A percentile compares a stretch with the other conserved stretches of the same genome.
Evolutionary conservation across 2,888 invertebrate genomes (phyloP).

Genomic region (Chloroclysta siterata): DNA sequence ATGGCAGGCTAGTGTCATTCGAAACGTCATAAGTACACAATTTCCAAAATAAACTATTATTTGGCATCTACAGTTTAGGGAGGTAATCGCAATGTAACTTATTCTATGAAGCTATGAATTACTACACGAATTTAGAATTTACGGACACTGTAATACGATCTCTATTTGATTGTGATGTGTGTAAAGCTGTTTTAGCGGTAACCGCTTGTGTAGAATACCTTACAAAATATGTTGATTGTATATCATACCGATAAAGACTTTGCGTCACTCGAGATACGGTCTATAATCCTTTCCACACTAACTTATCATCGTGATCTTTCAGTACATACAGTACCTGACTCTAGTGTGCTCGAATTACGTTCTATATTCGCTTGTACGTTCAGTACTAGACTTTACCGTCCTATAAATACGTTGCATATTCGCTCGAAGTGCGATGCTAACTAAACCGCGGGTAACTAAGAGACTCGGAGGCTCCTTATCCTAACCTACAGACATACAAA

Average conservation of each 20-base stretch:
- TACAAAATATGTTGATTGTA: slow-evolving; percentile 5
- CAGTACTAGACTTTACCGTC: slow-evolving; percentile 4
- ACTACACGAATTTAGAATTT: slow-evolving; percentile 15
- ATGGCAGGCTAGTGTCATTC: slow-evolving; percentile 9
- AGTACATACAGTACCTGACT: slow-evolving; percentile 1
- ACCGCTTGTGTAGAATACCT: slow-evolving; percentile 7
- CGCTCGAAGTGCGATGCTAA: slow-evolving; percentile 4
- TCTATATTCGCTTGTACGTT: slow-evolving; percentile 4
- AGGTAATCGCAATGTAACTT: slow-evolving; percentile 29
- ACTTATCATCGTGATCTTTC: not conserved
- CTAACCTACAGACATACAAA: slow-evolving; percentile 31
- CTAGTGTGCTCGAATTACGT: not conserved
- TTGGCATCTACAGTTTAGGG: slow-evolving; percentile 31
- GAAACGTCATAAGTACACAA: slow-evolving; percentile 23
- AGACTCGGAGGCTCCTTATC: slow-evolving; percentile 32
- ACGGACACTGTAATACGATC: slow-evolving; percentile 15
- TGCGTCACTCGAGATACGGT: slow-evolving; percentile 6
- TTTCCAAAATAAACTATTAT: slow-evolving; percentile 28
- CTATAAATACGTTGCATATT: slow-evolving; percentile 12
- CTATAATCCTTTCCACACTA: not conserved
- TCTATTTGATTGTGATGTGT: slow-evolving; percentile 9
- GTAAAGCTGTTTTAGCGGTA: slow-evolving; percentile 7
- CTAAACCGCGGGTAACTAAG: slow-evolving; percentile 23
- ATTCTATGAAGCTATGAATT: slow-evolving; percentile 20
- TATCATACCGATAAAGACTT: not conserved